A percentile compares a stretch with the other conserved stretches of the same genome.
These are phyloP conservation scores for Ranitomeya imitator DNA, from an alignment of 2,113 vertebrate species.

Conservation along the genomic window DNA sequence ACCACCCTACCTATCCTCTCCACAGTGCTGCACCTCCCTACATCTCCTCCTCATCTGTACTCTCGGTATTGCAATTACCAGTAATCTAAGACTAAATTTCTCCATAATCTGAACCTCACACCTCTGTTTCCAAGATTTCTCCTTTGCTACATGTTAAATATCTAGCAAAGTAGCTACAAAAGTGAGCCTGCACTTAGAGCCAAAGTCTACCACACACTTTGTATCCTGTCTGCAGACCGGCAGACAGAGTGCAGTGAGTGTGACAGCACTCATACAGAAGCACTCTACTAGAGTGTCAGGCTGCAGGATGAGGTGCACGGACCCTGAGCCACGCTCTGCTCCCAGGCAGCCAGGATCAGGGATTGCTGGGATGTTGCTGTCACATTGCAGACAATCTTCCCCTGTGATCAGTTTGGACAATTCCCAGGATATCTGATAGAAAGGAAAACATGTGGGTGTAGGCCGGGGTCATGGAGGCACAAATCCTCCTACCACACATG, in stretches of 20 bases:
- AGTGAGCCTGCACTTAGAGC: no score
- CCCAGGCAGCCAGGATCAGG: not conserved
- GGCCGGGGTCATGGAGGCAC: not conserved
- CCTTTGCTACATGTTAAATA: not conserved
- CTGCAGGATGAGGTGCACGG: not conserved
- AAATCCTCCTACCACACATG: not conserved
- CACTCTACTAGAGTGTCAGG: not conserved
- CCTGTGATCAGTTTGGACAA: not conserved
- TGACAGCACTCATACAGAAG: not conserved
- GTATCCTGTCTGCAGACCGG: not conserved
- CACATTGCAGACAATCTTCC: not conserved
- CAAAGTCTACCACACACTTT: no score
- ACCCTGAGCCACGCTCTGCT: conserved; percentile 3
- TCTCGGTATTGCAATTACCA: no score
- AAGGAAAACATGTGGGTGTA: not conserved
- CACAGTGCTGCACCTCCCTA: no score
- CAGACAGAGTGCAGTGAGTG: no score
- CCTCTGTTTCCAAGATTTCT: no score
- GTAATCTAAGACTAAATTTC: no score
- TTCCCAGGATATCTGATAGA: not conserved
- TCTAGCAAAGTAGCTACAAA: not conserved
- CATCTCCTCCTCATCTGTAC: no score
- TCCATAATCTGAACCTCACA: no score
- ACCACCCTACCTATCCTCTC: no score
- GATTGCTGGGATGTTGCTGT: not conserved